Conservation (phyloP, 1,140 invertebrate genomes). For the Trichoplusia ni region DNA sequence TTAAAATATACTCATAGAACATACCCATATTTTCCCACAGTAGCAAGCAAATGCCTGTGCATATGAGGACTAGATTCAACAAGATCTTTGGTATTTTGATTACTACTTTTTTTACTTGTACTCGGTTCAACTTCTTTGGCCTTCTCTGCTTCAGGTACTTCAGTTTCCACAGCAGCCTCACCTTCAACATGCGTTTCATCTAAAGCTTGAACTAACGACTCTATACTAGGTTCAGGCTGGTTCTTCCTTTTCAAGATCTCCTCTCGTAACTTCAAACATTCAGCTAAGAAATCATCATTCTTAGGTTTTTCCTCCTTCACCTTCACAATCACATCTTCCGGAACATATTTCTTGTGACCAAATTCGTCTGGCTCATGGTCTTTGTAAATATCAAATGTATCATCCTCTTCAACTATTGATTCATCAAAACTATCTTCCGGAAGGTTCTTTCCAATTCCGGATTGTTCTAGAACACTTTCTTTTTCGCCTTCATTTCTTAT, state of each 20-base stretch:
- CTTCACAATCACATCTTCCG: conserved; percentile 63
- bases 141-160: not conserved
- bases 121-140: not conserved
- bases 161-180: not conserved
- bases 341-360: conserved; percentile 74
- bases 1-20: not conserved
- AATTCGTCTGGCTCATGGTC: conserved; percentile 73
- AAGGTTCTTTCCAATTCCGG: conserved; percentile 53
- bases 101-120: not conserved
- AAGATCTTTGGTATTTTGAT: not conserved
- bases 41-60: conserved; percentile 67
- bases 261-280: conserved; percentile 70
- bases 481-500: conserved; percentile 41
- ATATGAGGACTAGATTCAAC: conserved; percentile 50
- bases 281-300: conserved; percentile 58
- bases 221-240: conserved; percentile 55
- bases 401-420: conserved; percentile 61
- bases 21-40: conserved; percentile 69
- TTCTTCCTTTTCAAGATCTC: conserved; percentile 64
- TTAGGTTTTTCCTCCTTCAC: conserved; percentile 43
- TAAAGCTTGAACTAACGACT: conserved; percentile 62
- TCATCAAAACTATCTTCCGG: conserved; percentile 69
- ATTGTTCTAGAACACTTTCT: conserved; percentile 44
- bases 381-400: conserved; percentile 76
- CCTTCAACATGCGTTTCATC: conserved; percentile 53